Evolutionary conservation across 2,113 vertebrate species (phyloP), one percentile per base, ranked within the genome.

Genomic region (Arothron firmamentum): DNA sequence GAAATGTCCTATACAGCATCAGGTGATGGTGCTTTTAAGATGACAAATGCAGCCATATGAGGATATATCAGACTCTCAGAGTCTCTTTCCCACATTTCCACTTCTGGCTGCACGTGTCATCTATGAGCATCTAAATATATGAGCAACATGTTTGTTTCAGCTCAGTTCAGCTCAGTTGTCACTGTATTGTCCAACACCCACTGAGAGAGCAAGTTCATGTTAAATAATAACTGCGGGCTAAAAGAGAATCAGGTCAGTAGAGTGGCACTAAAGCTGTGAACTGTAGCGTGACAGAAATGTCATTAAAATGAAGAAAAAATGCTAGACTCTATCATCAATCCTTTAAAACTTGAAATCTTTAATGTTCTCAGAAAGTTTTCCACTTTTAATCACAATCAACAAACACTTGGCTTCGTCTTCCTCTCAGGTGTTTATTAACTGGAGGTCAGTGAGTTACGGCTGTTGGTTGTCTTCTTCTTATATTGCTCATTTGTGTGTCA

Each of bases 1-100:
- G 95, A 59, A 96, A 95, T 0, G 96, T 97, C 61, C 94, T 98
- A 58, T 98, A 98, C 86, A 97, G 95, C 80, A 98, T 97, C 85
- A 95, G 95, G 95, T 97, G 72, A 75, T 31, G 1, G 11, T 20
- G 7, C 34, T 38, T 38, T 38, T 38, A 12, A 28, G 6, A 28
- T 6, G 25, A 28, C 25, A 28, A 28, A 28, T 28, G 25, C 25
- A 28, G 25, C 25, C 25, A 28, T 6, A 28, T 7, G 25, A 28
- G 25, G 25, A 28, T 28, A 28, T 28, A 38, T 9, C 34, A 38
- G 34, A 38, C 34, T 38, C 34, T 38, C 2, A 10, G 12, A 12
- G 34, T 38, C 34, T 38, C 34, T 38, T 38, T 31, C 28, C 28
- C 28, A 31, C 28, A 9, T 31, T 31, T 38, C 9, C 62, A 53